Evolutionary conservation across 64 coral and sea anemone genomes (phyloP).

Genomic region (Montipora efflorescens): DNA sequence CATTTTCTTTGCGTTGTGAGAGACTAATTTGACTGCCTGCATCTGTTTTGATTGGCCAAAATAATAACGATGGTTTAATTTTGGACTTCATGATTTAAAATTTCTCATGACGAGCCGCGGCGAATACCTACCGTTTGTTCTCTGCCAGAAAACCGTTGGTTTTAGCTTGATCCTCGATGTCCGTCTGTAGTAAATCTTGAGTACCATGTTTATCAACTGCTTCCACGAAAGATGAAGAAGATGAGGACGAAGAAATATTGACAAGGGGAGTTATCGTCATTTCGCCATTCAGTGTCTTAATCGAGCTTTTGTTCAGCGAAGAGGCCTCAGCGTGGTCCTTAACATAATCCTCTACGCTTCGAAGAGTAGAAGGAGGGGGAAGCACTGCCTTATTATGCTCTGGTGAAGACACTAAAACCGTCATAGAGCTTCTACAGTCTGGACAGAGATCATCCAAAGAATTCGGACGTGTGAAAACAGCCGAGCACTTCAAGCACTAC

Average conservation of each 20-base stretch:
- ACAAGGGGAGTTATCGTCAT: constrained; percentile 22
- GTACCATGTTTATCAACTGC: background rate
- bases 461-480: constrained; percentile 47
- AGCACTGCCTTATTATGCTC: background rate
- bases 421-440: constrained; percentile 72
- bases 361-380: background rate
- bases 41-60: background rate
- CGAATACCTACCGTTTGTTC: constrained; percentile 2
- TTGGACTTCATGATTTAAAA: no score
- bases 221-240: constrained; percentile 14
- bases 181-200: background rate
- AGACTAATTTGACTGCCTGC: background rate
- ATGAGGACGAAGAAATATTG: constrained; percentile 18
- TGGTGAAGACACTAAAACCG: constrained; percentile 37
- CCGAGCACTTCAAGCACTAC: constrained; percentile 86
- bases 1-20: no score
- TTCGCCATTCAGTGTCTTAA: constrained; percentile 5
- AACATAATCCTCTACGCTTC: background rate
- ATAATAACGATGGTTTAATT: no score
- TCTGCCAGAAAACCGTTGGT: background rate
- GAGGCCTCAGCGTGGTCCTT: background rate
- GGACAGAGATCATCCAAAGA: constrained; percentile 63
- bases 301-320: constrained; percentile 28
- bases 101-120: no score
- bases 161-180: background rate